Evolutionary conservation across 2,888 invertebrate species (phyloP), one percentile per base, ranked within the genome.

Genomic region (Epinotia demarniana): DNA sequence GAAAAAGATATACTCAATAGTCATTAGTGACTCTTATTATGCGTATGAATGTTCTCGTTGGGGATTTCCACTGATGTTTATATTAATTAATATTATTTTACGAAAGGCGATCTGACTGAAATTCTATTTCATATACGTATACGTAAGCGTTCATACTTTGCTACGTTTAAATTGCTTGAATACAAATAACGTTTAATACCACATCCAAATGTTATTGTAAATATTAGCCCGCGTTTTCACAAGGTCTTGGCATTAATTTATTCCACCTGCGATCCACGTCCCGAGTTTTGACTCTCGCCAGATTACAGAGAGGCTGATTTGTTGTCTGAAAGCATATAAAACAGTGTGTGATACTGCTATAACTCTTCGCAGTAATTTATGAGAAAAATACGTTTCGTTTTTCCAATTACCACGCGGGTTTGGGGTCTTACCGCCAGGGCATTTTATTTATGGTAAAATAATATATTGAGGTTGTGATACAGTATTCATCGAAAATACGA

Each of bases 161-260:
- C 13, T 16, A 16, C 53, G 16, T 53, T 53, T 53, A 16, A 53
- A 53, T 57, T 57, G 57, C 18, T 57, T 19, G 8, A 19, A 9
- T 11, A 19, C 11, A 16, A 23, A 43, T 8, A 6, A 55, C 0
- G 3, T 13, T 9, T n/a, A 75, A 19, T 75, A 43, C 75, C 77
- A 73, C 61, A 75, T 77, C 77, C 73, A 57, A 66, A 23, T 9
- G 46, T 73, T 49, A 33, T 61, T 68, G 19, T 27, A 33, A 69
- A 67, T 75, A 60, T 62, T 62, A 57, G 67, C 66, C 55, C 78
- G 73, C 84, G 84, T 86, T 87, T 84, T 82, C 86, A 80, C 83
- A 81, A 84, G 82, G 85, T 86, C 85, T 86, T 85, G 76, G 71
- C 84, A 83, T 88, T 92, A 92, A 92, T 92, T 89, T 91, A 92